A percentile compares a stretch with the other conserved stretches of the same genome.
phyloP scores from a whole-genome alignment of 2,113 vertebrate species.

The Brienomyrus brachyistius region DNA sequence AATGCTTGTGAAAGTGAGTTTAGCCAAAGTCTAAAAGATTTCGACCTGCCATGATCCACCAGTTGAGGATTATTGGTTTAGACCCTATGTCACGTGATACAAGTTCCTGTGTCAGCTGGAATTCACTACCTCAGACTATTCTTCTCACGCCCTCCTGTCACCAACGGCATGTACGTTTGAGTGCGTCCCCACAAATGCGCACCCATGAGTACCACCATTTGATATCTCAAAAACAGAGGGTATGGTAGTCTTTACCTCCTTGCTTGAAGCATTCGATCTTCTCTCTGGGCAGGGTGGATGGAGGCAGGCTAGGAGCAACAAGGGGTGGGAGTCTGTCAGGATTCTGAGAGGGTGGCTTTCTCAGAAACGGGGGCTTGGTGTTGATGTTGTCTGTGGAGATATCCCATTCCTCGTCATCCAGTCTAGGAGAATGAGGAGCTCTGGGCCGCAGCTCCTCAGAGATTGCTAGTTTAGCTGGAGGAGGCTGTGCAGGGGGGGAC shows the following conservation, averaged over 20 bases:
- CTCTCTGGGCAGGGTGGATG: conserved; percentile 35
- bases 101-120: not conserved
- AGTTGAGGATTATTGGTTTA: not conserved
- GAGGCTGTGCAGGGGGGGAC: conserved; percentile 36
- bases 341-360: conserved; percentile 22
- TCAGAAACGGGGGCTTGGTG: conserved; percentile 50
- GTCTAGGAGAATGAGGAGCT: conserved; percentile 32
- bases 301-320: conserved; percentile 24
- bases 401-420: conserved; percentile 48
- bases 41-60: not conserved
- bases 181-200: not conserved
- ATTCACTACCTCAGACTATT: not conserved
- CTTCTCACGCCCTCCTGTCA: not conserved
- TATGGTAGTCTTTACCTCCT: conserved; percentile 60
- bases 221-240: not conserved
- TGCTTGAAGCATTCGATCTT: conserved; percentile 41
- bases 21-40: not conserved
- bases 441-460: not conserved
- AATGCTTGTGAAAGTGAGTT: not conserved
- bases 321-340: not conserved
- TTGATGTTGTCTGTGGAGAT: conserved; percentile 49
- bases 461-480: conserved; percentile 39
- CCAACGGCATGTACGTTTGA: not conserved
- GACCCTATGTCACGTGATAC: not conserved
- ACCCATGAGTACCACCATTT: not conserved